A percentile compares a stretch with the other conserved stretches of the same genome.
Evolutionary conservation across 2,113 vertebrate species (phyloP).

Genomic region (Chaetops frenatus): DNA sequence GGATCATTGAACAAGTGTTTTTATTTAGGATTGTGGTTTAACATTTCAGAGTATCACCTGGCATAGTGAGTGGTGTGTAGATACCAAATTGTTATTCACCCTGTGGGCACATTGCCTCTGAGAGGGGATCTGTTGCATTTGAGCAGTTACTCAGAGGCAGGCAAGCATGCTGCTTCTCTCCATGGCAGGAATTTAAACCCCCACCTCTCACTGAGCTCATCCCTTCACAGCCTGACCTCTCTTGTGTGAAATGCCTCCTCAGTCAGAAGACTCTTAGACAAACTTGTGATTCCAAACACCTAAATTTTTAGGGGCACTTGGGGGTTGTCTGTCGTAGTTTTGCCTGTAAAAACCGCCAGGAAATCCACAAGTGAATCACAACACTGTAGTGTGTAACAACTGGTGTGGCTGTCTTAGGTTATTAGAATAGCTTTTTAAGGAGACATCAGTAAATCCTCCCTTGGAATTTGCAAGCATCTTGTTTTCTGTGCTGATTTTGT

Average conservation of each 20-base stretch:
- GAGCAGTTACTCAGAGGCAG: not conserved
- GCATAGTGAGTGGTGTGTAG: not conserved
- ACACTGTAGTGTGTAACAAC: not conserved
- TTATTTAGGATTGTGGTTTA: not conserved
- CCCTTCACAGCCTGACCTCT: not conserved
- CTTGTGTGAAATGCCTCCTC: not conserved
- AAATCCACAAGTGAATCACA: not conserved
- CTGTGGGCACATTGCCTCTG: not conserved
- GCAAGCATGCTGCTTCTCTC: not conserved
- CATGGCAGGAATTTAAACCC: not conserved
- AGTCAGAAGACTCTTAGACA: not conserved
- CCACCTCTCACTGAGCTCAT: not conserved
- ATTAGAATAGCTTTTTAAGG: not conserved
- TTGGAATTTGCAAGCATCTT: not conserved
- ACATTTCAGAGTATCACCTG: not conserved
- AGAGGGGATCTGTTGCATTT: not conserved
- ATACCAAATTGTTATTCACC: not conserved
- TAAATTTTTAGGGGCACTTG: not conserved
- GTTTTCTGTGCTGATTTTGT: not conserved
- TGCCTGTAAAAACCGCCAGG: not conserved
- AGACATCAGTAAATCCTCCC: not conserved
- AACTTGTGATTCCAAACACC: not conserved
- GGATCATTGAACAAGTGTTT: not conserved
- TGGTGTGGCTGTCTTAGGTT: not conserved
- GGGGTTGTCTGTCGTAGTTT: accelerated